Percentiles rank a stretch among this genome's conserved stretches.
These are phyloP conservation scores for Chaetorhynchus papuensis DNA, from an alignment of 2,113 vertebrate species.

Conservation along the genomic window DNA sequence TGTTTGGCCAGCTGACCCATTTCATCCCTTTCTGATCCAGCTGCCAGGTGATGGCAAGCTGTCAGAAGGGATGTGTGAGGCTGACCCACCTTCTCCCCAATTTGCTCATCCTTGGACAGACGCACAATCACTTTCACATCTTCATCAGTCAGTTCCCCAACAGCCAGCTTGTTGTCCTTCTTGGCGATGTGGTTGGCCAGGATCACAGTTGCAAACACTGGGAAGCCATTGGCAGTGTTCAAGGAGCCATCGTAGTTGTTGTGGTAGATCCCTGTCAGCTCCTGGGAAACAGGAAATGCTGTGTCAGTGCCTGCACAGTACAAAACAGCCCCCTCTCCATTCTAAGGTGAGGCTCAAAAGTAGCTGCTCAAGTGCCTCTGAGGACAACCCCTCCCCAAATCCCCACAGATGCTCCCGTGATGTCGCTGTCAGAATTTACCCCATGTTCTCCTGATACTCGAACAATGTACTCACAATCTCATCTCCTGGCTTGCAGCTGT, in stretches of 20 bases:
- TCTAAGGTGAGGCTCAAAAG: neutral
- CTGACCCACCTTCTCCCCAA: slow-evolving; percentile 86
- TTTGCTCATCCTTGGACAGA: slow-evolving; percentile 91
- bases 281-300: slow-evolving; percentile 65
- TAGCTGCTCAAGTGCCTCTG: neutral
- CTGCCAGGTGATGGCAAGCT: neutral
- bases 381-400: neutral
- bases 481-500: slow-evolving; percentile 94
- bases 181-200: slow-evolving; percentile 92
- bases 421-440: neutral
- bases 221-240: slow-evolving; percentile 93
- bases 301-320: neutral
- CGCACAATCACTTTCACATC: slow-evolving; percentile 88
- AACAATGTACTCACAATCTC: slow-evolving; percentile 84
- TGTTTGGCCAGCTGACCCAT: neutral
- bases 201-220: slow-evolving; percentile 94
- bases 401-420: fast-evolving
- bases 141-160: slow-evolving; percentile 93
- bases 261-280: slow-evolving; percentile 95
- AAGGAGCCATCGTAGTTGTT: slow-evolving; percentile 98
- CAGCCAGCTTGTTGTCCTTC: slow-evolving; percentile 85
- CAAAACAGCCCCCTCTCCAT: neutral
- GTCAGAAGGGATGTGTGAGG: neutral
- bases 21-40: neutral
- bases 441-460: neutral